Evolutionary conservation across 1,140 invertebrate genomes (phyloP).

Genomic region (Leptestheria dahalacensis): DNA sequence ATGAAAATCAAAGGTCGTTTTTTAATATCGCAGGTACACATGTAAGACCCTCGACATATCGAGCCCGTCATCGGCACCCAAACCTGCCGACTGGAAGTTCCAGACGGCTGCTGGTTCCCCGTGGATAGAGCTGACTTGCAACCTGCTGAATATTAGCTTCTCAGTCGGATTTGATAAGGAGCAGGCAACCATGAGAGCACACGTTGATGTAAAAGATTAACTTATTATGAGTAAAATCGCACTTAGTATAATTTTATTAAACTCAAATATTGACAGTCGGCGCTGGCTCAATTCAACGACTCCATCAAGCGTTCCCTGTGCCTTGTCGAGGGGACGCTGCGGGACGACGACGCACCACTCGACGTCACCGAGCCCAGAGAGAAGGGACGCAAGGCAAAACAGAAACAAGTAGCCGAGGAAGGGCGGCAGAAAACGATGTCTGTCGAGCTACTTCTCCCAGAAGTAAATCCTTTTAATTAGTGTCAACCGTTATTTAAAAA

Average conservation of each 20-base stretch:
- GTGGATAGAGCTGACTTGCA: slow-evolving; percentile 53
- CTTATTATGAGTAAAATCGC: no score
- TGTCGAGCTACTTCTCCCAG: slow-evolving; percentile 43
- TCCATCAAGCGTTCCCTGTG: background rate
- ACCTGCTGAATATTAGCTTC: slow-evolving; percentile 49
- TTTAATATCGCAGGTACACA: slow-evolving; percentile 22
- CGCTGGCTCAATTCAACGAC: slow-evolving; percentile 20
- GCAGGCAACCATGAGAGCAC: slow-evolving; percentile 50
- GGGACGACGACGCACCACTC: background rate
- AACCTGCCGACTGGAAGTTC: slow-evolving; percentile 28
- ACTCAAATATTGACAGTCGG: no score
- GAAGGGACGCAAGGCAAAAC: slow-evolving; percentile 34
- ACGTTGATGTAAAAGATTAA: slow-evolving; percentile 13
- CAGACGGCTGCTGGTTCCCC: slow-evolving; percentile 20
- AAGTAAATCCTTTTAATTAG: no score
- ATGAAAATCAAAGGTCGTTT: slow-evolving; percentile 4
- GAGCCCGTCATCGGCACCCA: slow-evolving; percentile 19
- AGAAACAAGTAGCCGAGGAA: slow-evolving; percentile 17
- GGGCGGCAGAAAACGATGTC: slow-evolving; percentile 23
- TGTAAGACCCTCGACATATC: slow-evolving; percentile 26
- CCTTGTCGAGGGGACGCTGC: background rate
- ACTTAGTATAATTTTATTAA: no score
- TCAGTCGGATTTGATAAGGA: slow-evolving; percentile 41
- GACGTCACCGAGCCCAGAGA: slow-evolving; percentile 21
- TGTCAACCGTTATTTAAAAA: no score